Evolutionary conservation across 2,797 vertebrate species (phyloP), one percentile per base, ranked within the genome.

Genomic region (Labeo calbasu): DNA sequence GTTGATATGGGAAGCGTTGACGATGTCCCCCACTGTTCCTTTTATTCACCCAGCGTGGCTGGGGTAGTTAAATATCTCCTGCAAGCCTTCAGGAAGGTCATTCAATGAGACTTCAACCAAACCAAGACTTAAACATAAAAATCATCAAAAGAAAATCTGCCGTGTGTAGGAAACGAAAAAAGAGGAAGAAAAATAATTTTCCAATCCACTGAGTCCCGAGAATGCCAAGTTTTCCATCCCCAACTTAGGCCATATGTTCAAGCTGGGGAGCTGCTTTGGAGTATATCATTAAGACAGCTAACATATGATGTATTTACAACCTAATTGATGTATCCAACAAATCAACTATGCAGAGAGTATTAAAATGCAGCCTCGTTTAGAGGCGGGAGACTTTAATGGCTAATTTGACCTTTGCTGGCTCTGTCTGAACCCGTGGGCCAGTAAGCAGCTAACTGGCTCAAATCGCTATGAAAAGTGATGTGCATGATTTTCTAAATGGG

Each of bases 371-470:
- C 83, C 88, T 89, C 88, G 88, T 89, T 93, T 90, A 91, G 88
- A 91, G 90, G 91, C 87, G 87, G 88, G 85, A 87, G 89, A 91
- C 87, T 92, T 89, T 93, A 94, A 94, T 90, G 93, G 91, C 90
- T 92, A 89, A 87, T 94, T 92, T 94, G 93, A 94, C 94, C 92
- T 94, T 94, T 93, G 85, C 87, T 71, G 36, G 88, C 91, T 85
- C 79, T 88, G 89, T 89, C 86, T 88, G 82, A 89, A 91, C 89
- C 91, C 90, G 89, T 88, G 80, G 90, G 89, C 87, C 81, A 82
- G 68, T 70, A 73, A 84, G 83, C 84, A 86, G 85, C 80, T 82
- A 87, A 88, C 87, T 84, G 86, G 84, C 81, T 86, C 77, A 87
- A 87, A 82, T 77, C 72, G 72, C 77, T 86, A 85, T 83, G 86